Conservation (phyloP, 2,113 vertebrate species). For the Meriones unguiculatus region DNA sequence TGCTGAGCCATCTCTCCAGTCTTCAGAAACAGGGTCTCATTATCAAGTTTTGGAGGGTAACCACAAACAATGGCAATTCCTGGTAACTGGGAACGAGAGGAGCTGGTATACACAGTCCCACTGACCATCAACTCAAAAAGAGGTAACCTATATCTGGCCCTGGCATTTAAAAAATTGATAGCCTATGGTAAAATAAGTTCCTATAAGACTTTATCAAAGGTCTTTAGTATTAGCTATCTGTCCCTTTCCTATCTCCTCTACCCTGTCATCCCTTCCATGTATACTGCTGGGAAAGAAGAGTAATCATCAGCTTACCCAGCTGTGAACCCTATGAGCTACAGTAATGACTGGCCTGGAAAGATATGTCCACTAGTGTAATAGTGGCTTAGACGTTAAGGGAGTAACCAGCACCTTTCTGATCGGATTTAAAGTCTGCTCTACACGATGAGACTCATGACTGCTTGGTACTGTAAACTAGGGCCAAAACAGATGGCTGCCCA, state of each 20-base stretch:
- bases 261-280: background rate
- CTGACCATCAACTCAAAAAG: background rate
- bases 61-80: background rate
- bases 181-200: background rate
- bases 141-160: background rate
- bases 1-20: background rate
- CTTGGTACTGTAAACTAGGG: background rate
- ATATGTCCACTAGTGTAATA: background rate
- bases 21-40: background rate
- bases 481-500: background rate
- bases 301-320: background rate
- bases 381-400: background rate
- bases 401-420: background rate
- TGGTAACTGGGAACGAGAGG: background rate
- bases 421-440: background rate
- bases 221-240: background rate
- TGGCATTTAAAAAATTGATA: background rate
- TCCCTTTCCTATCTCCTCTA: background rate
- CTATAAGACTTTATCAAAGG: background rate
- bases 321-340: background rate
- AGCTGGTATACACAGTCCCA: background rate
- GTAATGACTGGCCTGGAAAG: background rate
- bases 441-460: background rate
- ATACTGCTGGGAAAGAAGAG: background rate
- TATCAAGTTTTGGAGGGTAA: background rate